Base-by-base conservation (phyloP, 2,113 vertebrate genomes). In the Spheniscus mendiculus region DNA sequence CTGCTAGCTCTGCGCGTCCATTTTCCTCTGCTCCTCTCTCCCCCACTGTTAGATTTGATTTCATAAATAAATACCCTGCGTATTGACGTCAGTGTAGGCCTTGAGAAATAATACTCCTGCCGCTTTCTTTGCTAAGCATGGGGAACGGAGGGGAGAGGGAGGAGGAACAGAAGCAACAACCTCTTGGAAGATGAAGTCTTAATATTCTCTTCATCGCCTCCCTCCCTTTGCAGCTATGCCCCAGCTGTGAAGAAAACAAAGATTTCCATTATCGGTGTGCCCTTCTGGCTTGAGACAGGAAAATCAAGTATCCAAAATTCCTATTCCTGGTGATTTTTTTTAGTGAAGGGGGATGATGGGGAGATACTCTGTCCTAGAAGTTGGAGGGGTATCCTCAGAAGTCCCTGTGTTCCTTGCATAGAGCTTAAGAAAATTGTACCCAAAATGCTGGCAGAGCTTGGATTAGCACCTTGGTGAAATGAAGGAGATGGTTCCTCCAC, bases 41-140 rank as follows among this genome's bases (percentile, higher is more conserved):
- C 96, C 95, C 93, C 96, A 97, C 97, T 96, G 95, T 85, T 97
- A 96, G 95, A 91, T 95, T 96, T 42, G 0, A 96, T 93, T 97
- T 95, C 93, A 96, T 95, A 97, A 97, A 96, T 96, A 97, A 97
- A 97, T 97, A 95, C 93, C 84, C 96, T 27, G 71, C n/a, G 6
- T 95, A 94, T 92, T 97, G 93, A 97, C 94, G 96, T 97, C 97
- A 97, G 76, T 0, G 23, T 73, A 40, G 96, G 94, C 97, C 97
- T 97, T 97, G 96, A 95, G 95, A 96, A 97, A 96, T 96, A 91
- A 96, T 93, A 83, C 85, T 96, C 93, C 94, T 90, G 97, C 77
- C 80, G 34, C 82, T 97, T 36, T 87, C 92, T 69, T 61, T 61
- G 65, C 91, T 62, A 88, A 47, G 25, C 82, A 63, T 4, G 10